Base-by-base conservation (phyloP, 2,113 vertebrate species). In the Tenrec ecaudatus region DNA sequence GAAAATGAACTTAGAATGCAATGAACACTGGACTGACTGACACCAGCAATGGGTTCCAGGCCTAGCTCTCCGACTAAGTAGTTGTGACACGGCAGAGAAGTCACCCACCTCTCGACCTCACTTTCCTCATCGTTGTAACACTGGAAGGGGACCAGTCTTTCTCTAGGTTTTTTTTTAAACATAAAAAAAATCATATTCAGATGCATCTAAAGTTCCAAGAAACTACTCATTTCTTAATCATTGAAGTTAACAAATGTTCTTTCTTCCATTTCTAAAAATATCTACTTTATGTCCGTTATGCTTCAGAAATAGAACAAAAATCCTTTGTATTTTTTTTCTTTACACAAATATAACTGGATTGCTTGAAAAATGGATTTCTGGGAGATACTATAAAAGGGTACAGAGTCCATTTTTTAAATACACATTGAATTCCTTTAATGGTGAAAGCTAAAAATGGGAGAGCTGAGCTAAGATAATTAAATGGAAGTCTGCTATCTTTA, bases 401-500 rank as follows among this genome's bases (percentile, higher is more conserved):
- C 86, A 84, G 17, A 92, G 88, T 83, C 82, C 10, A 86, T 76
- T 62, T 91, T 11, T 12, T 95, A 95, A 82, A 77, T 47, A 86
- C 79, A 82, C 86, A 47, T 78, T 85, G 81, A 69, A 17, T 20
- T 91, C 33, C 62, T 71, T 86, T 82, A 84, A 40, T 91, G 23
- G 40, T 25, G 40, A 85, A 36, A 88, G 40, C 88, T 93, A 92
- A 86, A 93, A 95, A 92, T 31, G 69, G 20, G 33, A 11, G 17
- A 36, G 7, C 40, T 90, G 76, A 79, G 62, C 86, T 94, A 71
- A 85, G 31, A 33, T 78, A 91, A 76, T 89, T 53, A 85, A 84
- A 78, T 93, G n/a, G 92, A 94, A 64, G 85, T 57, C 4, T 82
- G 29, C 11, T 80, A 64, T 77, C 82, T 96, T 94, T 86, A 90